Conservation (phyloP, 2,797 vertebrate genomes). For the Bovichtus variegatus region DNA sequence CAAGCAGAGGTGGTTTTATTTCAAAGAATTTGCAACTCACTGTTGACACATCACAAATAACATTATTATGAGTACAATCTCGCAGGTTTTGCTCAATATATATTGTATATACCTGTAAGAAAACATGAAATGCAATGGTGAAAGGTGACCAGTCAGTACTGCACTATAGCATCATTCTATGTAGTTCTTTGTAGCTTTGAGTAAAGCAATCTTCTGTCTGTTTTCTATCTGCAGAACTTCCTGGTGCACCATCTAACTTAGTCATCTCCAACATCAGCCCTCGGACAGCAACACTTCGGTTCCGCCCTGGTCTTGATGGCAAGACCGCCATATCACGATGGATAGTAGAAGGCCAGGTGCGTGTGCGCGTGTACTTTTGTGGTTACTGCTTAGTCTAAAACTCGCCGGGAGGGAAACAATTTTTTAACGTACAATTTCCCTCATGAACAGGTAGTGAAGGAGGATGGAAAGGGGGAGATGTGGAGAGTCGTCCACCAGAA, state of each 20-base stretch:
- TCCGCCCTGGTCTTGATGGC: slow-evolving; percentile 91
- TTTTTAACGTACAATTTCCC: background rate
- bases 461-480: slow-evolving; percentile 84
- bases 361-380: slow-evolving; percentile 33
- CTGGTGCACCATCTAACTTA: slow-evolving; percentile 92
- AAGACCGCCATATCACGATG: slow-evolving; percentile 93
- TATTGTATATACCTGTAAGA: slow-evolving; percentile 42
- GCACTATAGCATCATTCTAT: background rate
- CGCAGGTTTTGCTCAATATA: slow-evolving; percentile 9
- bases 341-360: slow-evolving; percentile 94
- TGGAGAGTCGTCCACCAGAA: slow-evolving; percentile 91
- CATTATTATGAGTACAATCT: background rate
- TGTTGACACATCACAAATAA: slow-evolving; percentile 30
- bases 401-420: background rate
- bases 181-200: background rate
- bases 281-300: slow-evolving; percentile 91
- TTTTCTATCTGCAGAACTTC: slow-evolving; percentile 87
- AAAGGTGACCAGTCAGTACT: background rate
- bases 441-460: slow-evolving; percentile 70
- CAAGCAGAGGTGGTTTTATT: slow-evolving; percentile 18
- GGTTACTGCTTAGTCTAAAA: background rate
- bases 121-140: background rate
- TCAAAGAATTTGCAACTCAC: slow-evolving; percentile 6
- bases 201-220: slow-evolving; percentile 22
- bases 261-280: slow-evolving; percentile 98